phyloP scores from a whole-genome alignment of 2,888 invertebrate genomes.

The Campoletis raptor region DNA sequence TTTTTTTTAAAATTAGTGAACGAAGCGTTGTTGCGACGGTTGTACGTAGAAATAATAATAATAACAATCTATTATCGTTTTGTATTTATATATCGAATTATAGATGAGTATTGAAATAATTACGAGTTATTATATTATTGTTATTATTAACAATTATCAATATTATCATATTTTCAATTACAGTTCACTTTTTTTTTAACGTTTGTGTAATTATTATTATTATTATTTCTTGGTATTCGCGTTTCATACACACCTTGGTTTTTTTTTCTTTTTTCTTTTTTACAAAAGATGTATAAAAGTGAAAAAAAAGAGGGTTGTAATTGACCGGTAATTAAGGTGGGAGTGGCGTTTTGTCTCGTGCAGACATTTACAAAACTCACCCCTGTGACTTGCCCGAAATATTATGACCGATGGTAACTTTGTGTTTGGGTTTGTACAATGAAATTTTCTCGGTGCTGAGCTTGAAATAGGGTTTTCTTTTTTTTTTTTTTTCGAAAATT shows the following conservation, averaged over 20 bases:
- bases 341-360: conserved; percentile 70
- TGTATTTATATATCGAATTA: too few relatives aligned
- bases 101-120: too few relatives aligned
- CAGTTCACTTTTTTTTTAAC: too few relatives aligned
- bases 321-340: conserved; percentile 76
- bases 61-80: too few relatives aligned
- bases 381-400: conserved; percentile 22
- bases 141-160: too few relatives aligned
- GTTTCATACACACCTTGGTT: conserved; percentile 39
- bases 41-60: too few relatives aligned
- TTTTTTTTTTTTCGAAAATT: too few relatives aligned
- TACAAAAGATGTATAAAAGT: conserved; percentile 22
- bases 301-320: conserved; percentile 67
- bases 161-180: too few relatives aligned
- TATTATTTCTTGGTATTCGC: neutral
- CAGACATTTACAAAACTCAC: conserved; percentile 51
- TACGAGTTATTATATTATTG: too few relatives aligned
- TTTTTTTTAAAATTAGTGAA: too few relatives aligned
- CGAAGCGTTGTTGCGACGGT: too few relatives aligned
- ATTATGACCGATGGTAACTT: neutral
- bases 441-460: neutral
- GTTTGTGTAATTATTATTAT: neutral
- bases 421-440: conserved; percentile 5
- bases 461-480: neutral
- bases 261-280: conserved; percentile 36